Evolutionary conservation across 2,888 invertebrate species (phyloP), one percentile per base, ranked within the genome.

Genomic region (Cantharis lateralis): DNA sequence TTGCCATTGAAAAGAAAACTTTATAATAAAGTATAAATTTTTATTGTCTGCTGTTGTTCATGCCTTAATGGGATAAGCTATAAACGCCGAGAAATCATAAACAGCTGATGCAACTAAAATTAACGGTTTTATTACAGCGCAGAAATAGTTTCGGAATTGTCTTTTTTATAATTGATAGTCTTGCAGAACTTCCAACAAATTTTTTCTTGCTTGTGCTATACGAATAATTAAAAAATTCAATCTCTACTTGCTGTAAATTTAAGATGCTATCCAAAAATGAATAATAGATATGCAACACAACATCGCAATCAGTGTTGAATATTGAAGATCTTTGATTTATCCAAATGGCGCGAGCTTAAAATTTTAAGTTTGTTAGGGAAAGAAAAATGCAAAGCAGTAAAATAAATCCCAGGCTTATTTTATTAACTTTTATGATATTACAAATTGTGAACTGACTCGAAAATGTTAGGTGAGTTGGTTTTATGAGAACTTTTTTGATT

Each of bases 321-420:
- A 48, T 48, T 48, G 48, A 48, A 48, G n/a, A 48, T 13, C n/a
- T n/a, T 20, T 66, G 64, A 66, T 66, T 66, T 66, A 66, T 20
- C 20, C 18, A 18, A 66, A 20, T n/a, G 64, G 64, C 2, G 24
- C 64, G 64, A 66, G 64, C 24, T 66, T 18, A 66, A 66, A 18
- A 66, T 66, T 66, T 66, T 66, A 66, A 66, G 64, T 66, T 66
- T 66, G 64, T 66, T 66, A 66, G 64, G 9, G 32, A 13, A 66
- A 66, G 13, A 66, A 66, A 66, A 66, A 66, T 20, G 13, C 64
- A 66, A 66, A 66, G 24, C 16, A 16, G 15, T 66, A 16, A 66
- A 66, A 66, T 66, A 66, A 66, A 66, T 24, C 20, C 20, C 13
- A 66, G 20, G 18, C 20, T 66, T 66, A 66, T 66, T 66, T 66